Base-by-base conservation (phyloP, 2,888 invertebrate species). In the Dasypolia templi region DNA sequence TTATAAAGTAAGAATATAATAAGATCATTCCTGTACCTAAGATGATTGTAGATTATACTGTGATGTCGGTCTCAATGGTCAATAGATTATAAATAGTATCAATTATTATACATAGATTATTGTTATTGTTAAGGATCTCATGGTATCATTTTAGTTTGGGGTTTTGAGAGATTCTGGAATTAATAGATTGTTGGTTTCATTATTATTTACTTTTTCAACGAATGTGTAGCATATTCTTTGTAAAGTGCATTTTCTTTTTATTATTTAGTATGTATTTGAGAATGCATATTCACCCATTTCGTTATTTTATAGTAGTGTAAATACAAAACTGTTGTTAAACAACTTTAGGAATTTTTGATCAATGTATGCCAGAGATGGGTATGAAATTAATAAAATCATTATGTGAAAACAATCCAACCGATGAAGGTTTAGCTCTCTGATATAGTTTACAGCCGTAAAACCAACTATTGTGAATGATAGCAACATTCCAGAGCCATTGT, bases 121-220 rank as follows among this genome's bases (percentile, higher is more conserved):
- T 95, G 94, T 96, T 96, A 95, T 95, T 93, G 95, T 95, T 96
- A 95, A 95, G 96, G 96, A 95, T 96, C 96, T 96, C 96, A 96
- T 95, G 88, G 93, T 95, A 94, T 94, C 93, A 93, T 93, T 91
- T 94, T 94, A 93, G 91, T 89, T 87, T 90, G 92, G 94, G 92
- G 87, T 88, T 92, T 39, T 92, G 91, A 91, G 94, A 94, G 93
- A 94, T 94, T 95, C 94, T 94, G 95, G 94, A 95, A 93, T 92
- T 87, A 91, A 89, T 91, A 91, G 91, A 89, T 92, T 90, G 92
- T 93, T 93, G 92, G 92, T 93, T 93, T 93, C 89, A 90, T 89
- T 91, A 92, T 91, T 87, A 89, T 89, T 89, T 89, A 85, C 86
- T 88, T 86, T 88, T 89, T 89, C 84, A 87, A 82, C 76, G 78